Base-by-base conservation (phyloP, 2,797 vertebrate species). In the Macrochelys suwanniensis region DNA sequence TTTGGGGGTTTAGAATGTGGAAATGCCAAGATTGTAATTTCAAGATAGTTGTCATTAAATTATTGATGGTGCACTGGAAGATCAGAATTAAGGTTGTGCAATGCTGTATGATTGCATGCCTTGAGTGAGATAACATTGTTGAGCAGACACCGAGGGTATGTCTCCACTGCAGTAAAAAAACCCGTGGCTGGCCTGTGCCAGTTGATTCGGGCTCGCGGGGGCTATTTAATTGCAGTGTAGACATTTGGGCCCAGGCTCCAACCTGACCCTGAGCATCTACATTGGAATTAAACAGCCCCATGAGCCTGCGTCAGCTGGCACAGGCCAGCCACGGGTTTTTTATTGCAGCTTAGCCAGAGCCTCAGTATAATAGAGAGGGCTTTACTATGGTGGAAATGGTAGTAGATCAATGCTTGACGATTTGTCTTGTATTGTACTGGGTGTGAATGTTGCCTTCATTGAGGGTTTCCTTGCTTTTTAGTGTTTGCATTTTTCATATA, bases 11-110 rank as follows among this genome's bases (percentile, higher is more conserved):
- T 56, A 15, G 37, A 16, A 1, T 17, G 19, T 4, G 5, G 61
- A 25, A 84, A n/a, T 5, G 2, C 50, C 81, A 19, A 1, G 42
- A 7, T 4, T 1, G 1, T 47, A 2, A 2, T 26, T 16, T 77
- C 51, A 65, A 11, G 13, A 50, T 82, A 19, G 45, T 74, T 31
- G 82, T 2, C 10, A 1, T 2, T 3, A 19, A 47, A 8, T 6
- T 3, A 0, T 3, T 26, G 7, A 51, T 1, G 2, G 2, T 1
- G 45, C 5, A 3, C 13, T 0, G 1, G 57, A 49, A 33, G 47
- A 47, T 56, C 76, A 1, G 21, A 26, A 31, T 6, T 13, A 1
- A 10, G 1, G 0, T 54, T 57, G 31, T 3, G 11, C 8, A 6
- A 19, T 2, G 47, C 9, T 3, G 26, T 49, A 11, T 12, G 4